Evolutionary conservation across 2,888 invertebrate genomes (phyloP).

Genomic region (Gisinianus flammeolus): DNA sequence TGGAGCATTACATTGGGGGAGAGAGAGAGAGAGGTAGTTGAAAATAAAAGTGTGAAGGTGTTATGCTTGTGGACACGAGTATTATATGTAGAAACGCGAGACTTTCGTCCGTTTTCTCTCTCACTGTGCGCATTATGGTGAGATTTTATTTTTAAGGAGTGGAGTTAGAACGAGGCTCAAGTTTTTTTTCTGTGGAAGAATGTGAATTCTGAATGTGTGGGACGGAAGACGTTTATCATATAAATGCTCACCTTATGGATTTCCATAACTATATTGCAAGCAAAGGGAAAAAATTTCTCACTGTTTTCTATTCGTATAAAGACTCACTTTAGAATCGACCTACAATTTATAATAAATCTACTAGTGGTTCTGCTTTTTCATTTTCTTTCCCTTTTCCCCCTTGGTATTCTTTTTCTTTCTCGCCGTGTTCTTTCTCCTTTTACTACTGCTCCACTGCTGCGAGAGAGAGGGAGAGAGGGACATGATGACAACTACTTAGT

Average conservation of each 20-base stretch:
- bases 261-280: conserved; percentile 1
- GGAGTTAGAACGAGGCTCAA: neutral
- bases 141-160: neutral
- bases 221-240: conserved; percentile 48
- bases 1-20: too few species aligned
- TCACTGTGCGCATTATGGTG: neutral
- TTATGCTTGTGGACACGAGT: neutral
- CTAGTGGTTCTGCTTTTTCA: neutral
- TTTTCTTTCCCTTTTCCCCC: neutral
- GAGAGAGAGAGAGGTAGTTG: neutral
- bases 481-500: conserved; percentile 10
- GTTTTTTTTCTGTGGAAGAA: conserved; percentile 17
- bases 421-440: neutral
- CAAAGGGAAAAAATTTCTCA: neutral
- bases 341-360: neutral
- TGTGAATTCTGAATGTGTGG: conserved; percentile 23
- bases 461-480: neutral
- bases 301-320: neutral
- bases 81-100: neutral
- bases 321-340: neutral
- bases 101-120: neutral
- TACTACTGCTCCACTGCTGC: neutral
- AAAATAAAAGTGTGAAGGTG: neutral
- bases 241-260: conserved; percentile 46
- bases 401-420: neutral